phyloP scores from a whole-genome alignment of 2,888 invertebrate genomes.

The Harpalus rufipes region DNA sequence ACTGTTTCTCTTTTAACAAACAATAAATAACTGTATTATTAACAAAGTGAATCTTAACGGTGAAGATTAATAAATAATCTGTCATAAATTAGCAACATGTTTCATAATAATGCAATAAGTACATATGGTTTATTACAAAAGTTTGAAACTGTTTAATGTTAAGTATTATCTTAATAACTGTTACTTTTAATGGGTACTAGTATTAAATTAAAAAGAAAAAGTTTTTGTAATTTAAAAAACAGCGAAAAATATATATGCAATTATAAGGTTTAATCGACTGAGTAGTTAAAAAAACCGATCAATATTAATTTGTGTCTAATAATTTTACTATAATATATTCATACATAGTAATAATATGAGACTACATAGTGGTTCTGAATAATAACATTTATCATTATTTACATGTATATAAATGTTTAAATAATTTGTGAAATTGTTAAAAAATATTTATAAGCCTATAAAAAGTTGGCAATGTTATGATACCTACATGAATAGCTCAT shows the following conservation, averaged over 20 bases:
- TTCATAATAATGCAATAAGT: background rate
- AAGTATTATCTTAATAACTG: slow-evolving; percentile 3
- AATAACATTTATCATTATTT: too few relatives aligned
- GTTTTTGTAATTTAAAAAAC: background rate
- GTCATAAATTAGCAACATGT: background rate
- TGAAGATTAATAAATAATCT: slow-evolving; percentile 34
- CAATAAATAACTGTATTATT: slow-evolving; percentile 27
- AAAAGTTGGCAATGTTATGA: background rate
- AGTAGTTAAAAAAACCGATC: too few relatives aligned
- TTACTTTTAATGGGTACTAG: slow-evolving; percentile 15
- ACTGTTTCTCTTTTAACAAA: slow-evolving; percentile 33
- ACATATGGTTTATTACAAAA: background rate
- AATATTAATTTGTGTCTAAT: too few relatives aligned
- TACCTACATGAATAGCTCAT: background rate
- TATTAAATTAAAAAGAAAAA: background rate
- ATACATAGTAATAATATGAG: too few relatives aligned
- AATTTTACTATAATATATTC: too few relatives aligned
- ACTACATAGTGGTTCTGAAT: too few relatives aligned
- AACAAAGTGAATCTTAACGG: slow-evolving; percentile 50
- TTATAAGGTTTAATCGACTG: slow-evolving; percentile 3
- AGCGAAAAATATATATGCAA: background rate
- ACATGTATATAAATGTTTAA: background rate
- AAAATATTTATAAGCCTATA: background rate
- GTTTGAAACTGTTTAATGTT: slow-evolving; percentile 3
- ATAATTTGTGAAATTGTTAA: background rate